These are phyloP conservation scores for Trididemnum nubilum DNA, from an alignment of 23 tunicate genomes.

Conservation along the genomic window DNA sequence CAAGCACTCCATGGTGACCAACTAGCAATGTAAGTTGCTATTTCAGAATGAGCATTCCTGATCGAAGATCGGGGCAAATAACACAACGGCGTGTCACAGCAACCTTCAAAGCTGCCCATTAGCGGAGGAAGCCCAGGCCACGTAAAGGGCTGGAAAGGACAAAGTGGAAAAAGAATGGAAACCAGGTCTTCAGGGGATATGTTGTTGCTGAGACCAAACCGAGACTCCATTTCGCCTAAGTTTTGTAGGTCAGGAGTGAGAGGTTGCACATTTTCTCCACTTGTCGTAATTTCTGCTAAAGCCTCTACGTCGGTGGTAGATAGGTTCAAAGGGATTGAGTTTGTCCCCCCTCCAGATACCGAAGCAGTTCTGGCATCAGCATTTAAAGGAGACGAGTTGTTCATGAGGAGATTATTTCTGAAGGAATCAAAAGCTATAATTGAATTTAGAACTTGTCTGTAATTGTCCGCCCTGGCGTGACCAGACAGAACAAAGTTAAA, in stretches of 20 bases:
- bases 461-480: conserved; percentile 25
- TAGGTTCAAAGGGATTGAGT: background rate
- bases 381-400: background rate
- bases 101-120: conserved; percentile 76
- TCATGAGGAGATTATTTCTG: background rate
- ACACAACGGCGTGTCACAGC: conserved; percentile 77
- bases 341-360: no score
- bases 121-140: conserved; percentile 62
- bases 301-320: background rate
- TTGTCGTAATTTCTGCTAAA: background rate
- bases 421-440: background rate
- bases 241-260: background rate
- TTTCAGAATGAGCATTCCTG: conserved; percentile 39
- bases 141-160: conserved; percentile 46
- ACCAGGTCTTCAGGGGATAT: background rate
- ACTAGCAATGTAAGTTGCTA: conserved; percentile 30
- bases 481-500: background rate
- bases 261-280: background rate
- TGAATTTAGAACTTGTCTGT: background rate
- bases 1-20: conserved; percentile 57
- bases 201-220: background rate
- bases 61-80: conserved; percentile 42
- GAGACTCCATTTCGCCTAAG: background rate
- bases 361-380: background rate
- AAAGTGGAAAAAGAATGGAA: conserved; percentile 12